These are phyloP conservation scores for Gambelia wislizenii DNA, from an alignment of 2,797 vertebrate genomes.

Conservation along the genomic window DNA sequence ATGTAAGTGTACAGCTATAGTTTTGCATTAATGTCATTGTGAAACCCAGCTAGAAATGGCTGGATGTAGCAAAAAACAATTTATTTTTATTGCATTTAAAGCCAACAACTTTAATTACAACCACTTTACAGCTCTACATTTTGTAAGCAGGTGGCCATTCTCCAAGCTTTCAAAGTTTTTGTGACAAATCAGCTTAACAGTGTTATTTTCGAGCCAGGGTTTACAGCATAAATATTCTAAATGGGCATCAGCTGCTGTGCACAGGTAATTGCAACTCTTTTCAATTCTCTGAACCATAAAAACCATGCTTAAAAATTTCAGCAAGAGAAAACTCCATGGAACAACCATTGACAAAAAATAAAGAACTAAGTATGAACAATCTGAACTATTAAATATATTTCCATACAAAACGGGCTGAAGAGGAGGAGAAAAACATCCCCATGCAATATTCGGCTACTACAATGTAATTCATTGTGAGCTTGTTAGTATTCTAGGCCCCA, in stretches of 20 bases:
- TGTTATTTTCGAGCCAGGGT: constrained; percentile 18
- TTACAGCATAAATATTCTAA: constrained; percentile 40
- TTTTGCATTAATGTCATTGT: constrained; percentile 8
- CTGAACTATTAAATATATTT: neutral
- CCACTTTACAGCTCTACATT: constrained; percentile 25
- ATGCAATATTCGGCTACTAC: neutral
- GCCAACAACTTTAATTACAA: constrained; percentile 44
- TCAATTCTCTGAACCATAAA: constrained; percentile 24
- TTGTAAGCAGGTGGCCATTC: constrained; percentile 37
- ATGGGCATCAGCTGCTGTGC: constrained; percentile 30
- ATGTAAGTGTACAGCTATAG: neutral
- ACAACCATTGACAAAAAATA: neutral
- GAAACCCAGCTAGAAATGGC: neutral
- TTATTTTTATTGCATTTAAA: constrained; percentile 16
- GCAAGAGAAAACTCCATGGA: neutral
- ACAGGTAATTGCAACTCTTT: constrained; percentile 24
- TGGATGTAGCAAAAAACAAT: constrained; percentile 21
- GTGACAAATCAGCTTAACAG: constrained; percentile 30
- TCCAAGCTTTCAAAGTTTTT: constrained; percentile 32
- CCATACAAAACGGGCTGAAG: constrained; percentile 2
- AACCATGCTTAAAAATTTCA: neutral
- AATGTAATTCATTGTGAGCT: neutral
- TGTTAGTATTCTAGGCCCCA: neutral
- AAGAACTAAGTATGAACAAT: constrained; percentile 28
- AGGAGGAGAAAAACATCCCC: neutral